These are phyloP conservation scores for Ctenosaura bakeri DNA, from an alignment of 2,797 vertebrate species.

Conservation along the genomic window DNA sequence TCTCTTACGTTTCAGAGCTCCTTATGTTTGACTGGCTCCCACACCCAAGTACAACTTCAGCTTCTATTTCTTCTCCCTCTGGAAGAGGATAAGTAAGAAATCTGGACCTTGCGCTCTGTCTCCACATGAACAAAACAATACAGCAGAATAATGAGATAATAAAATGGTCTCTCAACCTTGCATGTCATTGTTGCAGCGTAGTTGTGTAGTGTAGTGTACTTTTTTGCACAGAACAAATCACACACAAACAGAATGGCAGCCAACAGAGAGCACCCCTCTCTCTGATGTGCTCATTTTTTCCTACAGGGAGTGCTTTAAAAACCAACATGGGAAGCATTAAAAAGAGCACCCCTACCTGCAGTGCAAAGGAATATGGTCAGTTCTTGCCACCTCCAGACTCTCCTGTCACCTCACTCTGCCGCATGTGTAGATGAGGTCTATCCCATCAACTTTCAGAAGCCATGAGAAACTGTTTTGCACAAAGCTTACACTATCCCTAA, in stretches of 20 bases:
- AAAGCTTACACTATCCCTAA: too few species aligned
- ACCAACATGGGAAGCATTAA: background rate
- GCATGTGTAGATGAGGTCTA: too few species aligned
- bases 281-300: background rate
- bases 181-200: background rate
- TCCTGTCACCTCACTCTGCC: background rate
- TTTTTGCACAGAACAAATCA: background rate
- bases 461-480: background rate
- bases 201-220: too few species aligned
- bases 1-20: background rate
- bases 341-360: too few species aligned
- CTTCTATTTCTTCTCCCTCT: background rate
- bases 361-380: background rate
- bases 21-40: background rate
- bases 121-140: background rate
- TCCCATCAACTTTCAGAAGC: background rate
- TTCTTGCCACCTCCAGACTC: too few species aligned
- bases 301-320: background rate
- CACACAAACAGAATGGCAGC: background rate
- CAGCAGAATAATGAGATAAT: background rate
- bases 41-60: background rate
- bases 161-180: background rate
- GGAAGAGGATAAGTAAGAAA: background rate
- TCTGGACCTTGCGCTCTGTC: background rate
- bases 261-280: background rate